Evolutionary conservation across 23 tunicate genomes (phyloP).

Genomic region (Trididemnum clinides): DNA sequence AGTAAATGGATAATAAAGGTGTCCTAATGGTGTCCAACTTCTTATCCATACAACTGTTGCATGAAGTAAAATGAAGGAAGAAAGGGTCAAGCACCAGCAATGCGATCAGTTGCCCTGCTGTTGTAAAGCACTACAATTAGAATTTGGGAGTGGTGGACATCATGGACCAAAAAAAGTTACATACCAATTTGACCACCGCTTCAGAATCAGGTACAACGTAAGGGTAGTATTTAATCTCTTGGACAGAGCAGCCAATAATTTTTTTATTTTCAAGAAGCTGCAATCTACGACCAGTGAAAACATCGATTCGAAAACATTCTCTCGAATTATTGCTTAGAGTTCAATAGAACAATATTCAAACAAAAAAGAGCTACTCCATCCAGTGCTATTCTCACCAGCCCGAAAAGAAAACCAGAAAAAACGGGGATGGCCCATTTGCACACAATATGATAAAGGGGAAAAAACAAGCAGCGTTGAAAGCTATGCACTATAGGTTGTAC

Average conservation of each 20-base stretch:
- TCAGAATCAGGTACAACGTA: neutral
- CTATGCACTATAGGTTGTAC: neutral
- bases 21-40: neutral
- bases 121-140: neutral
- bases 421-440: neutral
- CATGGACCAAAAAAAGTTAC: neutral
- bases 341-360: neutral
- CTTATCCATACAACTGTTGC: neutral
- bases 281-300: neutral
- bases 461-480: neutral
- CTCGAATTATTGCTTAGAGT: neutral
- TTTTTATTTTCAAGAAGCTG: neutral
- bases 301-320: neutral
- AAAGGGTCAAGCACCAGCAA: neutral
- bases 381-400: neutral
- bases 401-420: neutral
- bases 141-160: neutral
- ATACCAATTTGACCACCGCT: slow-evolving; percentile 5
- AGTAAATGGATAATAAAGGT: slow-evolving; percentile 11
- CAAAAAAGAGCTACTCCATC: neutral
- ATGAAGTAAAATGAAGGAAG: neutral
- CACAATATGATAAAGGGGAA: neutral
- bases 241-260: neutral
- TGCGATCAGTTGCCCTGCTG: neutral
- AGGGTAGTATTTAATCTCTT: neutral